A percentile compares a stretch with the other conserved stretches of the same genome.
These are phyloP conservation scores for Drosophila oshimai DNA, from an alignment of 1,140 invertebrate species.

Conservation along the genomic window DNA sequence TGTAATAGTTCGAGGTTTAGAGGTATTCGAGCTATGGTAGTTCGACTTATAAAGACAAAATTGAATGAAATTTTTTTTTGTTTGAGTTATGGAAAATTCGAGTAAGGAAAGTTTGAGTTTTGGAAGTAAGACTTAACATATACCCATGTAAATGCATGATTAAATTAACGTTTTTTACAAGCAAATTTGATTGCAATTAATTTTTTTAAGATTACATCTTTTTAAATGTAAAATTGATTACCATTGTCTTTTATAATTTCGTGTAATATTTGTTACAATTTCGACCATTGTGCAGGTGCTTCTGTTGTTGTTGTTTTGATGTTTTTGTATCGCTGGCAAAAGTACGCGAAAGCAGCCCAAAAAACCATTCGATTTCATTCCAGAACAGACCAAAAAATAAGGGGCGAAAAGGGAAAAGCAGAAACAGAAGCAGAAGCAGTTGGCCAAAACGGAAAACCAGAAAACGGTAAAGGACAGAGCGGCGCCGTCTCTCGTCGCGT, in stretches of 20 bases:
- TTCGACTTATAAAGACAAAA: too few species aligned
- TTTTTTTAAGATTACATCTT: too few species aligned
- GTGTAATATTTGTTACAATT: background rate
- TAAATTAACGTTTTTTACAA: too few species aligned
- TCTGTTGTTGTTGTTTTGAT: slow-evolving; percentile 15
- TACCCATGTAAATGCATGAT: too few species aligned
- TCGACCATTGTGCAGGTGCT: slow-evolving; percentile 29
- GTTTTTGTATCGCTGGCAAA: slow-evolving; percentile 31
- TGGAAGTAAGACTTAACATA: too few species aligned
- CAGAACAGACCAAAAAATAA: slow-evolving; percentile 24
- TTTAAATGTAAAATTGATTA: background rate
- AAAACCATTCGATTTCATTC: slow-evolving; percentile 57
- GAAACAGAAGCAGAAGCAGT: background rate
- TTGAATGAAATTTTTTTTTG: too few species aligned
- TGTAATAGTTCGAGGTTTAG: too few species aligned
- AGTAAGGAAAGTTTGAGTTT: too few species aligned
- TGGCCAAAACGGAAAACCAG: background rate
- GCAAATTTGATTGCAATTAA: too few species aligned
- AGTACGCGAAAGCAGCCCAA: slow-evolving; percentile 61
- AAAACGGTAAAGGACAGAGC: slow-evolving; percentile 43
- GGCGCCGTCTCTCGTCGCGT: slow-evolving; percentile 48
- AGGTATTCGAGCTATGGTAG: too few species aligned
- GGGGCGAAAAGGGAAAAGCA: slow-evolving; percentile 5
- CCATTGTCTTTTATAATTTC: background rate
- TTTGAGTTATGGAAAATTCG: too few species aligned